Evolutionary conservation across 2,888 invertebrate genomes (phyloP).

Genomic region (Hypena proboscidalis): DNA sequence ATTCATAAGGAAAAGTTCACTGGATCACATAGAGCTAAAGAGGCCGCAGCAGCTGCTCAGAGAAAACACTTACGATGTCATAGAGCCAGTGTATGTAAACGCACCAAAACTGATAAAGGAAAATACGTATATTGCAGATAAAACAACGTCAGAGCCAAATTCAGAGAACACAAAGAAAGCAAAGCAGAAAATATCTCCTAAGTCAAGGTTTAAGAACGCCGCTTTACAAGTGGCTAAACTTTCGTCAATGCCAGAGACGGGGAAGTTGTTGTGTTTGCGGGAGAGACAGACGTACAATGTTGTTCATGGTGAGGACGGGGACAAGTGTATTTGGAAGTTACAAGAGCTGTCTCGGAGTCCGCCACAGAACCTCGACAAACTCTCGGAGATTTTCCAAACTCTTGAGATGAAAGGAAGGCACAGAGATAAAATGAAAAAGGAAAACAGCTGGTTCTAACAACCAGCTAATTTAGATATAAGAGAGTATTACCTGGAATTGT

Average conservation of each 20-base stretch:
- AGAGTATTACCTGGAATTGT: constrained; percentile 52
- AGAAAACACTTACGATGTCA: constrained; percentile 79
- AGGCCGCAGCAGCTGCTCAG: constrained; percentile 70
- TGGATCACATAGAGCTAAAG: constrained; percentile 52
- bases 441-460: constrained; percentile 78
- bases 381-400: constrained; percentile 77
- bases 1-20: constrained; percentile 56
- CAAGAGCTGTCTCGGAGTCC: constrained; percentile 67
- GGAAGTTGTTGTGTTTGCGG: constrained; percentile 72
- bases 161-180: constrained; percentile 14
- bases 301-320: constrained; percentile 51
- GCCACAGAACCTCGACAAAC: constrained; percentile 64
- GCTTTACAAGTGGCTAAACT: constrained; percentile 73
- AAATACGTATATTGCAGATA: constrained; percentile 36
- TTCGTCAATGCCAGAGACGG: constrained; percentile 69
- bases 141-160: constrained; percentile 15
- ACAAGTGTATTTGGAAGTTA: constrained; percentile 55
- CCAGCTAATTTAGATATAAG: constrained; percentile 46
- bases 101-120: constrained; percentile 50
- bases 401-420: constrained; percentile 73
- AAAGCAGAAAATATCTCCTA: constrained; percentile 61
- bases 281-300: constrained; percentile 65
- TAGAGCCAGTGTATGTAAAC: constrained; percentile 70
- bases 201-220: constrained; percentile 75
- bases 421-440: constrained; percentile 75